These are phyloP conservation scores for Astropecten irregularis DNA, from an alignment of 53 echinoderm and acorn worm genomes.

Conservation along the genomic window DNA sequence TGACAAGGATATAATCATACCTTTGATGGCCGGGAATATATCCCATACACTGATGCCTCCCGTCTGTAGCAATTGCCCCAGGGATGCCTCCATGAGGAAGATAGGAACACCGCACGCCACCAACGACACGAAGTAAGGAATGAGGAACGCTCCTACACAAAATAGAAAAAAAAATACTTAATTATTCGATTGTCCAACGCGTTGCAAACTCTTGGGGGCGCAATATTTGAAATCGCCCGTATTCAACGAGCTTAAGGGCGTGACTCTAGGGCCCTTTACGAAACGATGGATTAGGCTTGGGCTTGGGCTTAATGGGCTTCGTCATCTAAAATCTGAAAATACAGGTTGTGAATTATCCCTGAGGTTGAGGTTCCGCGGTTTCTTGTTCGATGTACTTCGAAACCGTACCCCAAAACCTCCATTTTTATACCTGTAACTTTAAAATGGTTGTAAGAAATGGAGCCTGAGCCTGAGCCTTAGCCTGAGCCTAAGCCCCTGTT, in stretches of 20 bases:
- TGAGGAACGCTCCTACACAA: conserved; percentile 88
- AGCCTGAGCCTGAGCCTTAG: too few relatives aligned
- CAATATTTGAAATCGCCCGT: too few relatives aligned
- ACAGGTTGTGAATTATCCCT: too few relatives aligned
- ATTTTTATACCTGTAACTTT: too few relatives aligned
- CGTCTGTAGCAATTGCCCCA: conserved; percentile 85
- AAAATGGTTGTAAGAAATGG: too few relatives aligned
- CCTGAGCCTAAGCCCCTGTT: too few relatives aligned
- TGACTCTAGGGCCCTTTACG: background rate
- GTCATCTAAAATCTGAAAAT: too few relatives aligned
- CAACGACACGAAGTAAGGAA: conserved; percentile 90
- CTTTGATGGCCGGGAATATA: conserved; percentile 85
- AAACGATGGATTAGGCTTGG: too few relatives aligned
- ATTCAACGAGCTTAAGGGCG: background rate
- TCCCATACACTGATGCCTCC: conserved; percentile 91
- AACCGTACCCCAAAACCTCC: too few relatives aligned
- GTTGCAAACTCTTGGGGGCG: background rate
- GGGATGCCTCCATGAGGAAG: conserved; percentile 87
- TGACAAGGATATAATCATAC: conserved; percentile 50
- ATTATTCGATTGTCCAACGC: background rate
- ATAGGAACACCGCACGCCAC: conserved; percentile 83
- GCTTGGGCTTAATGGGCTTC: background rate
- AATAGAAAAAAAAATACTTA: background rate
- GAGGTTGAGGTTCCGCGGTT: too few relatives aligned
- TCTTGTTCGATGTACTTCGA: too few relatives aligned